Evolutionary conservation across 2,888 invertebrate genomes (phyloP), one percentile per base, ranked within the genome.

Genomic region (Tethea ocularis): DNA sequence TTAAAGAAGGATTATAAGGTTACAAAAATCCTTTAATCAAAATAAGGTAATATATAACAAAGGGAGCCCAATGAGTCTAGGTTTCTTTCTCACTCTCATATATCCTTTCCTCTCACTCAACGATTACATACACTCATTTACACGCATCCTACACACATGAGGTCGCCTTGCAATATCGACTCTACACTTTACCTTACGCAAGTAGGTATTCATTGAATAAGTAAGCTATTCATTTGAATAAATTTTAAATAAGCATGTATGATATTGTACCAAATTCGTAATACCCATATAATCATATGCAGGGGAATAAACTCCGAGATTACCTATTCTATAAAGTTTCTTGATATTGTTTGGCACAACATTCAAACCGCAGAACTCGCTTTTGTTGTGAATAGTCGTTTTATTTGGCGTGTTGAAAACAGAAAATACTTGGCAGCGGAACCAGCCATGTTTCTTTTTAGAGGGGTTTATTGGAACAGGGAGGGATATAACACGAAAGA

Each of bases 261-360:
- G 20, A 46, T 46, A 46, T 46, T 46, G 46, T 20, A 46, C 54
- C 20, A 13, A 33, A 11, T 33, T 54, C 22, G 54, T 33, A 33
- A 33, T 20, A 54, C 33, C 71, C 67, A 71, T 71, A 71, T 73
- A 74, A 66, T 57, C 52, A 57, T 59, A 56, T 68, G 69, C 71
- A 67, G 62, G 72, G 57, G 70, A 67, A 70, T 69, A 69, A 69
- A 63, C 68, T 69, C 68, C 10, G 46, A 67, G 69, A 68, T 69
- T 71, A 68, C 62, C 63, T 69, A 66, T 75, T 73, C 72, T 67
- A 74, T 74, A 78, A 80, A 77, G 69, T 75, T 75, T 63, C 69
- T 73, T 74, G 68, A 80, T 78, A 78, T 77, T 72, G 67, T 76
- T 81, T 82, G 79, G 78, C 82, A 80, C 80, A 77, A 75, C 72